Evolutionary conservation across 2,888 invertebrate genomes (phyloP).

Genomic region (Dastarcus helophoroides): DNA sequence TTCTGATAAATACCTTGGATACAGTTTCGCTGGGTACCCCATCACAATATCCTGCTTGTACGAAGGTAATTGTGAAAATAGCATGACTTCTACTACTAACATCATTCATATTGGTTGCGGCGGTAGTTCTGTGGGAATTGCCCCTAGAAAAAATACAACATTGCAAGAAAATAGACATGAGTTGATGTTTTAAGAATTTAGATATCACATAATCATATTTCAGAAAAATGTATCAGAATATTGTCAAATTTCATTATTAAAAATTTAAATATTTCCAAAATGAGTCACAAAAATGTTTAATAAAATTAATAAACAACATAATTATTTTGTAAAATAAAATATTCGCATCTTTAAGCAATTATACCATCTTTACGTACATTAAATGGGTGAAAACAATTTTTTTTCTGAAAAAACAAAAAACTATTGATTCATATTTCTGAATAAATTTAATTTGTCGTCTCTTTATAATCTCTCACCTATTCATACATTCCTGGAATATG

Average conservation of each 20-base stretch:
- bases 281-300: too few relatives aligned
- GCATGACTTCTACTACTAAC: slow-evolving; percentile 85
- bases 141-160: slow-evolving; percentile 46
- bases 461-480: slow-evolving; percentile 21
- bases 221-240: too few relatives aligned
- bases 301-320: slow-evolving; percentile 12
- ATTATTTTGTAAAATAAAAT: slow-evolving; percentile 6
- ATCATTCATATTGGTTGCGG: slow-evolving; percentile 87
- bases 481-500: slow-evolving; percentile 65
- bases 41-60: slow-evolving; percentile 76
- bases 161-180: slow-evolving; percentile 1
- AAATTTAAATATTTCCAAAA: too few relatives aligned
- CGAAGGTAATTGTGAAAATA: slow-evolving; percentile 82
- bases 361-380: too few relatives aligned
- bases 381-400: too few relatives aligned
- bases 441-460: background rate
- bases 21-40: slow-evolving; percentile 83
- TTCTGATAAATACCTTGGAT: slow-evolving; percentile 49
- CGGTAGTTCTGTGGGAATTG: slow-evolving; percentile 73
- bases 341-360: slow-evolving; percentile 4
- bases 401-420: too few relatives aligned
- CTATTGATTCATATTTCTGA: too few relatives aligned
- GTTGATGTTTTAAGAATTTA: too few relatives aligned
- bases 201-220: too few relatives aligned
- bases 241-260: too few relatives aligned